These are phyloP conservation scores for Gerosis bhagava DNA, from an alignment of 2,888 invertebrate genomes.

Conservation along the genomic window DNA sequence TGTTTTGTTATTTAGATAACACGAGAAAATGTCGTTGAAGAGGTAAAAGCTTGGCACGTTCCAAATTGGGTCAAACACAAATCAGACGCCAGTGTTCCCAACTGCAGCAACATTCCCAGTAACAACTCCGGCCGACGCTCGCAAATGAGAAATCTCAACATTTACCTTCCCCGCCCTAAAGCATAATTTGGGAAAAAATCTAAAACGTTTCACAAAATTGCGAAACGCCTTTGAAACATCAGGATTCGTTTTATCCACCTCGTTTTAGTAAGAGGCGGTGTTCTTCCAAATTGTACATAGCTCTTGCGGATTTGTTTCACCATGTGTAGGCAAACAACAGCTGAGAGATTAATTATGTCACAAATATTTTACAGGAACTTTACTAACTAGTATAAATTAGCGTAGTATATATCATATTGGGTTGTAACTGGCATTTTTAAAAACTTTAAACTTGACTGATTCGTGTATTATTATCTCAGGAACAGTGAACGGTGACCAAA, in stretches of 20 bases:
- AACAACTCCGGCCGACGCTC: constrained; percentile 19
- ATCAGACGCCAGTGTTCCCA: constrained; percentile 14
- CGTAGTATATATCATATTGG: too few relatives aligned
- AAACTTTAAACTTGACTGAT: too few relatives aligned
- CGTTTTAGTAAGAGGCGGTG: constrained; percentile 7
- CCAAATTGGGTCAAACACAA: constrained; percentile 26
- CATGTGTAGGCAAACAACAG: too few relatives aligned
- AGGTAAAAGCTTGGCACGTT: constrained; percentile 21
- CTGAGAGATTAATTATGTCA: too few relatives aligned
- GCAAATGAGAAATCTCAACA: constrained; percentile 26
- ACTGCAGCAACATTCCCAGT: constrained; percentile 23
- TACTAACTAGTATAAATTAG: too few relatives aligned
- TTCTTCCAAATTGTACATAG: constrained; percentile 9
- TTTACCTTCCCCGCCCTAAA: constrained; percentile 22
- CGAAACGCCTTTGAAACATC: constrained; percentile 22
- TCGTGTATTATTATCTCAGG: too few relatives aligned
- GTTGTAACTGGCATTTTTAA: too few relatives aligned
- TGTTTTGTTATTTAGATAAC: constrained; percentile 24
- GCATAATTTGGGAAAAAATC: constrained; percentile 23
- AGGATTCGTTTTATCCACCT: constrained; percentile 9
- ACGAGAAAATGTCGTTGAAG: constrained; percentile 15
- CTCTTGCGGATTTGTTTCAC: too few relatives aligned
- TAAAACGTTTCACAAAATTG: constrained; percentile 21
- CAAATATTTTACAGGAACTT: too few relatives aligned
- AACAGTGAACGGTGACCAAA: too few relatives aligned